phyloP scores from a whole-genome alignment of 2,888 invertebrate genomes.

The Nymphalis polychloros region DNA sequence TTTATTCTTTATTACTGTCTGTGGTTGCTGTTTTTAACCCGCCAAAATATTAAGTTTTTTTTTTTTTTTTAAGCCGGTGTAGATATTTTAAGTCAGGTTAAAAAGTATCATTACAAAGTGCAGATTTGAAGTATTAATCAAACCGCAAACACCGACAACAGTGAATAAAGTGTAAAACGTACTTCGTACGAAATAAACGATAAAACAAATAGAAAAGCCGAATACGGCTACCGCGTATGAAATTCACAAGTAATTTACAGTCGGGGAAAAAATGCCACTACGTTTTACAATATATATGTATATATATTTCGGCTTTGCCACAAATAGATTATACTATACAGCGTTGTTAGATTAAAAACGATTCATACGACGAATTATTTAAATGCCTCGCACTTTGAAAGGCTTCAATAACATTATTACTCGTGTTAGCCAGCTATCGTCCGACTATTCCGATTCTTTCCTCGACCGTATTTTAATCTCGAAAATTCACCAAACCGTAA shows the following conservation, averaged over 20 bases:
- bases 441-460: constrained; percentile 38
- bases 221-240: constrained; percentile 42
- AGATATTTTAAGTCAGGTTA: constrained; percentile 4
- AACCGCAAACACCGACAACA: constrained; percentile 21
- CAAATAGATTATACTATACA: background rate
- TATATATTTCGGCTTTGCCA: background rate
- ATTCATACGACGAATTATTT: constrained; percentile 5
- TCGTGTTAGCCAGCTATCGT: constrained; percentile 3
- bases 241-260: constrained; percentile 43
- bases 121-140: constrained; percentile 16
- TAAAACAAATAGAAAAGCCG: constrained; percentile 43
- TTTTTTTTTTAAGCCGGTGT: background rate
- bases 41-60: background rate
- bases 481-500: constrained; percentile 56
- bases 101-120: constrained; percentile 2
- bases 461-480: constrained; percentile 53
- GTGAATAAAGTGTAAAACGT: constrained; percentile 32
- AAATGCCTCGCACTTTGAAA: background rate
- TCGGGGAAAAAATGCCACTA: constrained; percentile 49
- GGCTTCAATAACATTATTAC: background rate
- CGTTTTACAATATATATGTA: background rate
- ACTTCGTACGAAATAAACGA: constrained; percentile 34
- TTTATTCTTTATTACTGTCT: constrained; percentile 1
- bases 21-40: background rate
- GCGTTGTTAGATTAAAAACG: constrained; percentile 3